Percentiles rank a stretch among this genome's conserved stretches.
These are phyloP conservation scores for Xyliphius kryptos DNA, from an alignment of 2,113 vertebrate species.

Conservation along the genomic window DNA sequence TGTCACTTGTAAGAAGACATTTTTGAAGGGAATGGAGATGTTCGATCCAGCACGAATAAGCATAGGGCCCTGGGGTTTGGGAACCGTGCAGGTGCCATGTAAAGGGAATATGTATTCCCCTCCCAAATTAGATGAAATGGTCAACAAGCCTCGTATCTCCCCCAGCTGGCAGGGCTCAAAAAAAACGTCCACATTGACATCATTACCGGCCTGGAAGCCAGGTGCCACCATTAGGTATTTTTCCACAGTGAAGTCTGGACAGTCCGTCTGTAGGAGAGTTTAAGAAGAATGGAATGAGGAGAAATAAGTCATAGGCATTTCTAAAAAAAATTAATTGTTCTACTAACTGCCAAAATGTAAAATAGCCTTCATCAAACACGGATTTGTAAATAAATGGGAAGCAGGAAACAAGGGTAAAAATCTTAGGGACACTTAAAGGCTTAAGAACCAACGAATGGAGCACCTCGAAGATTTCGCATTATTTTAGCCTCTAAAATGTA, in stretches of 20 bases:
- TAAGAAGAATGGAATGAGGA: neutral
- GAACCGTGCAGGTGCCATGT: conserved; percentile 60
- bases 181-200: conserved; percentile 65
- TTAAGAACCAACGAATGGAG: no score
- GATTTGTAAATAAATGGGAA: no score
- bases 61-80: conserved; percentile 77
- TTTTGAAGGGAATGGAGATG: conserved; percentile 78
- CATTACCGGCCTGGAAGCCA: conserved; percentile 60
- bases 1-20: conserved; percentile 66
- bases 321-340: neutral
- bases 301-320: neutral
- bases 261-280: conserved; percentile 60
- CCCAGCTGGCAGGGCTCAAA: conserved; percentile 79
- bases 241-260: conserved; percentile 65
- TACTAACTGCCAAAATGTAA: no score
- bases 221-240: conserved; percentile 53
- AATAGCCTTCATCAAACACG: no score
- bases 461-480: no score
- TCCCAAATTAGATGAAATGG: conserved; percentile 55
- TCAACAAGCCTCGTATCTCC: conserved; percentile 62
- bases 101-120: conserved; percentile 76
- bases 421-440: no score
- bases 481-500: no score
- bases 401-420: no score
- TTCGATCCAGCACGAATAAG: conserved; percentile 57